Conservation (phyloP, 2,797 vertebrate species). For the Syndactyla subalaris region DNA sequence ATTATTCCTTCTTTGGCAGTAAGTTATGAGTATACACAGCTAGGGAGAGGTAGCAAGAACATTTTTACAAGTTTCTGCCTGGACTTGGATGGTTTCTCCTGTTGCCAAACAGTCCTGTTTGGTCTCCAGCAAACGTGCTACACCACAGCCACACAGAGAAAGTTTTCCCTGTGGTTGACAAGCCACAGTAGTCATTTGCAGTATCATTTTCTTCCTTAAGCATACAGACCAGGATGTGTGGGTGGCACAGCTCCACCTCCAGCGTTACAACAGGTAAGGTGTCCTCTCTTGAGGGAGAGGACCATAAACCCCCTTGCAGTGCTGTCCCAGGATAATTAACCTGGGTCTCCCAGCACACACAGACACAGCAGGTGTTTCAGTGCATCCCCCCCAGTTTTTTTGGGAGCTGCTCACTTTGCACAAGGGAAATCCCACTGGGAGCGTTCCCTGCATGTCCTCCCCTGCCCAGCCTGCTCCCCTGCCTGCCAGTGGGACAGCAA, state of each 20-base stretch:
- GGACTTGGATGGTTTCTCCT: not conserved
- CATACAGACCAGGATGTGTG: not conserved
- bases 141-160: accelerated
- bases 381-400: not conserved
- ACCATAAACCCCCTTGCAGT: not conserved
- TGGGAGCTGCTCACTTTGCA: not conserved
- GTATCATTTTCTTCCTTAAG: not conserved
- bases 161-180: not conserved
- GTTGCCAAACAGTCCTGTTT: not conserved
- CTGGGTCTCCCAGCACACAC: accelerated
- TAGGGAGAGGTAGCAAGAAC: not conserved
- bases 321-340: not conserved
- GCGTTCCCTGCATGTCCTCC: accelerated
- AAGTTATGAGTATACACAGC: not conserved
- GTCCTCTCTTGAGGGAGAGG: not conserved
- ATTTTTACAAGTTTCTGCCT: not conserved
- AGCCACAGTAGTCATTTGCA: not conserved
- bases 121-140: not conserved
- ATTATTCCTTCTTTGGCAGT: not conserved
- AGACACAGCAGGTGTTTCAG: not conserved
- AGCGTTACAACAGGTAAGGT: accelerated
- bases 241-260: not conserved
- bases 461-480: not conserved
- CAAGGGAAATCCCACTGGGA: accelerated
- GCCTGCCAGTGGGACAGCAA: accelerated